These are phyloP conservation scores for Amphilophus citrinellus DNA, from an alignment of 2,113 vertebrate genomes.

Conservation along the genomic window DNA sequence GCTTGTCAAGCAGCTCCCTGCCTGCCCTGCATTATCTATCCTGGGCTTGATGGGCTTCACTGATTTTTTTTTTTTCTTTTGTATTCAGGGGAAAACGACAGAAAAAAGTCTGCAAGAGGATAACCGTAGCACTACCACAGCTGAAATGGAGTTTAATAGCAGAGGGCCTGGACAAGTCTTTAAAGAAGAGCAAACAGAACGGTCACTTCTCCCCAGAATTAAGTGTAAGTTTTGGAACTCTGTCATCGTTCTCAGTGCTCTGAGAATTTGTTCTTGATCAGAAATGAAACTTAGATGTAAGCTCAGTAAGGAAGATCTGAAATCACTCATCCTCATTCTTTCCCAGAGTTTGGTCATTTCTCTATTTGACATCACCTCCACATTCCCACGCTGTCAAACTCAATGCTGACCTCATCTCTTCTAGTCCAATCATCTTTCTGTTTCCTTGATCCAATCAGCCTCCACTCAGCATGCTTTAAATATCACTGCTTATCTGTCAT, in stretches of 20 bases:
- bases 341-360: too few species aligned
- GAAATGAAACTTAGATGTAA: too few species aligned
- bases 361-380: too few species aligned
- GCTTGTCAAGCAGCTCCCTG: background rate
- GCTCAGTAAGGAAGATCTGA: too few species aligned
- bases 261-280: too few species aligned
- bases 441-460: background rate
- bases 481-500: background rate
- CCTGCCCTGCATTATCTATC: background rate
- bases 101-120: background rate
- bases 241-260: background rate
- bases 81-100: too few species aligned
- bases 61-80: background rate
- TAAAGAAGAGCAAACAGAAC: background rate
- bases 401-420: too few species aligned
- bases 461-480: background rate
- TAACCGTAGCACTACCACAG: background rate
- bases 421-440: too few species aligned
- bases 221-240: background rate
- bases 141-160: background rate
- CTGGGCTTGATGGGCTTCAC: background rate
- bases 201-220: too few species aligned
- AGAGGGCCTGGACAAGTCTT: fast-evolving
- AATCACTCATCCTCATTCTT: too few species aligned
- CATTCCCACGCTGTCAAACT: too few species aligned